A percentile compares a stretch with the other conserved stretches of the same genome.
These are phyloP conservation scores for Falcunculus frontatus DNA, from an alignment of 2,113 vertebrate genomes.

Conservation along the genomic window DNA sequence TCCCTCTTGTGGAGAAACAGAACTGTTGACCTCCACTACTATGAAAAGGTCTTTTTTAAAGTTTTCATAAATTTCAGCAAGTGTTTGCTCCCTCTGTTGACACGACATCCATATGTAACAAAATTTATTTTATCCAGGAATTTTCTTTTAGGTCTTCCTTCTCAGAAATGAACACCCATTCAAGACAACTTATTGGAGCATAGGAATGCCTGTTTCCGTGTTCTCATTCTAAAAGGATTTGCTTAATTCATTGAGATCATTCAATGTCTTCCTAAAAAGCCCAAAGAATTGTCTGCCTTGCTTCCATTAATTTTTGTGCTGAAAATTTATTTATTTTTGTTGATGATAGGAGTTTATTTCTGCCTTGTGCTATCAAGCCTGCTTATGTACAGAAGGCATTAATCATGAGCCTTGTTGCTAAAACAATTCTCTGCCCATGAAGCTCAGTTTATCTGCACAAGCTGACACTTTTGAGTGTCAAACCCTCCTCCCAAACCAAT, in stretches of 20 bases:
- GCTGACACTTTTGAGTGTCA: not conserved
- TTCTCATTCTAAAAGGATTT: not conserved
- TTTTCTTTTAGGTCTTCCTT: not conserved
- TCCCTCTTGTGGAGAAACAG: not conserved
- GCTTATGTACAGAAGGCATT: not conserved
- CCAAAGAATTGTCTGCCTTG: rapidly evolving
- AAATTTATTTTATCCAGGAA: not conserved
- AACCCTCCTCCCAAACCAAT: not conserved
- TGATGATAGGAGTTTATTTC: not conserved
- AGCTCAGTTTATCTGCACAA: not conserved
- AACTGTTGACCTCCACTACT: not conserved
- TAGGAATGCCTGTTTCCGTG: not conserved
- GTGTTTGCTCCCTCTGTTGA: not conserved
- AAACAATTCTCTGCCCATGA: not conserved
- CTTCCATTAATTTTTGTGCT: not conserved
- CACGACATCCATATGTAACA: not conserved
- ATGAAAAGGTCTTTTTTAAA: not conserved
- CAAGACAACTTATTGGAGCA: not conserved
- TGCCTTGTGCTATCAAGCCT: not conserved
- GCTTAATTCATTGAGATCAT: not conserved
- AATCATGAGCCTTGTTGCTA: not conserved
- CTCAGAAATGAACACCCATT: not conserved
- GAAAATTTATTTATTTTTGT: not conserved
- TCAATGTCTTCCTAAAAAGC: not conserved
- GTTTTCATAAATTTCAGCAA: not conserved